These are phyloP conservation scores for Allacma fusca DNA, from an alignment of 2,888 invertebrate species.

Conservation along the genomic window DNA sequence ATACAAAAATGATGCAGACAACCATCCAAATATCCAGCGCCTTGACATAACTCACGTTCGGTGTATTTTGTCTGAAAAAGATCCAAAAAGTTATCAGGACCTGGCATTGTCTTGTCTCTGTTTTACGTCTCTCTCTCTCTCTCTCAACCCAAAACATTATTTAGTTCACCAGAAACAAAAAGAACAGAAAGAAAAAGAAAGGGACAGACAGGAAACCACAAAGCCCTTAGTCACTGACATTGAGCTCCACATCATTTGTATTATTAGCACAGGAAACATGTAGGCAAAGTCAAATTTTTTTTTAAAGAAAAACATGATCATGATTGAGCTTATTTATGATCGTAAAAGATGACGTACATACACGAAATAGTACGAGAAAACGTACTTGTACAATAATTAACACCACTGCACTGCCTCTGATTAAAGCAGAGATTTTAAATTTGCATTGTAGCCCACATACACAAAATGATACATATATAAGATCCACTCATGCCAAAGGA, in stretches of 20 bases:
- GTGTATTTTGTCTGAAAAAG: conserved; percentile 59
- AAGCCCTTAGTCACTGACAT: conserved; percentile 2
- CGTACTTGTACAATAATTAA: too few relatives aligned
- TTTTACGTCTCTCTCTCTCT: too few relatives aligned
- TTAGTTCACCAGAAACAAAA: not conserved
- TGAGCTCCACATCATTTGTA: not conserved
- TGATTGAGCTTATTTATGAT: too few relatives aligned
- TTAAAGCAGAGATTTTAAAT: too few relatives aligned
- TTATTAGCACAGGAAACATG: not conserved
- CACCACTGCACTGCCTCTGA: too few relatives aligned
- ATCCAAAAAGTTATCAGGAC: not conserved
- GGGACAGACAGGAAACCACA: conserved; percentile 10
- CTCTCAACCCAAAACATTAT: not conserved
- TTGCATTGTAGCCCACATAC: too few relatives aligned
- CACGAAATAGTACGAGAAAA: not conserved
- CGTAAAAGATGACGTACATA: not conserved
- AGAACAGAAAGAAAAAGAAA: not conserved
- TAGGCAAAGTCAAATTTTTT: not conserved
- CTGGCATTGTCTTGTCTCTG: too few relatives aligned
- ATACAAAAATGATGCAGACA: conserved; percentile 60
- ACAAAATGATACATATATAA: not conserved
- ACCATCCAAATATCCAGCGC: conserved; percentile 61
- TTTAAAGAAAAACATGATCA: not conserved
- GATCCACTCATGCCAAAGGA: not conserved
- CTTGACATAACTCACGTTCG: conserved; percentile 60